Conservation (phyloP, 2,888 invertebrate species). For the Epistrophe grossulariae region DNA sequence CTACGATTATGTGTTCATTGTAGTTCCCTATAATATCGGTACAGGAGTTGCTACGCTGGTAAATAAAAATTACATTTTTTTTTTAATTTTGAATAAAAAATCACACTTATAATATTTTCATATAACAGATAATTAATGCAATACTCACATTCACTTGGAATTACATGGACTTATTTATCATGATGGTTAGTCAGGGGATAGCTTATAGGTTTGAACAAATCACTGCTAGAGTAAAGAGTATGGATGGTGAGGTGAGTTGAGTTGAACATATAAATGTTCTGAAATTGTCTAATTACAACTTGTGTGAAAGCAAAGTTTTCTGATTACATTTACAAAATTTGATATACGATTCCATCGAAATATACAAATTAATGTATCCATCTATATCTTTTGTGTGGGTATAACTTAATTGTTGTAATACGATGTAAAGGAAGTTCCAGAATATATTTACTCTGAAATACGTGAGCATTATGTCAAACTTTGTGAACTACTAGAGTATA, state of each 20-base stretch:
- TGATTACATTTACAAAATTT: constrained; percentile 16
- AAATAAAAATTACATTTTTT: constrained; percentile 18
- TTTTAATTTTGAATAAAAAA: too few relatives aligned
- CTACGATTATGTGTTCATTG: constrained; percentile 79
- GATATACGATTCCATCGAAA: background rate
- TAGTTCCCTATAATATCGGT: constrained; percentile 77
- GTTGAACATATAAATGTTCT: background rate
- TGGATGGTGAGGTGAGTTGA: constrained; percentile 78
- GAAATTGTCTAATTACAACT: constrained; percentile 13
- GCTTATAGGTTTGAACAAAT: constrained; percentile 88
- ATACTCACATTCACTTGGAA: constrained; percentile 88
- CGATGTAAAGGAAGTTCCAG: constrained; percentile 78
- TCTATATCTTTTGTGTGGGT: background rate
- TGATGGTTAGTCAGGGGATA: constrained; percentile 88
- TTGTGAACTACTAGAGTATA: constrained; percentile 86
- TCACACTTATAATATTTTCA: background rate
- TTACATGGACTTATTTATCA: constrained; percentile 89
- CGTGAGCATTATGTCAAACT: constrained; percentile 89
- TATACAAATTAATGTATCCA: background rate
- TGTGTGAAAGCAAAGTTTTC: constrained; percentile 35
- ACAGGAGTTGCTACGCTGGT: constrained; percentile 78
- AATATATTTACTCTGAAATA: constrained; percentile 86
- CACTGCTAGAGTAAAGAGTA: constrained; percentile 83
- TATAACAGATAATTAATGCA: constrained; percentile 75
- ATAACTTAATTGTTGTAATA: too few relatives aligned